Evolutionary conservation across 2,113 vertebrate genomes (phyloP), one percentile per base, ranked within the genome.

Genomic region (Percopsis transmontana): DNA sequence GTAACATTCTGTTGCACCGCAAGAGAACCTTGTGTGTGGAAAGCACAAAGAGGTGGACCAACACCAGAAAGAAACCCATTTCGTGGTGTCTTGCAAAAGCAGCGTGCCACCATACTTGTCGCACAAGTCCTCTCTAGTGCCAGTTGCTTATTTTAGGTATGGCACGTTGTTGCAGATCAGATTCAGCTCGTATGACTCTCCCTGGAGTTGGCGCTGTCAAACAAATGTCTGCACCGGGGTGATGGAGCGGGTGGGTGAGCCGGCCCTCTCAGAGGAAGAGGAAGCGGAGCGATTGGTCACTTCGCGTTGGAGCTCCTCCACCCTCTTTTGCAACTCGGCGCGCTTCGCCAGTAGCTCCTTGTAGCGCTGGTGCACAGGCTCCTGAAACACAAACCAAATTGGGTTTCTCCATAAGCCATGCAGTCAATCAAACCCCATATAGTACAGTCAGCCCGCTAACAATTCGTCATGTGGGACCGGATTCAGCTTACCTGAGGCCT

Each of bases 301-400:
- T 68, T 98, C 96, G 38, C 94, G 90, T 81, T 97, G 96, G n/a
- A 99, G 90, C 20, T 99, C 97, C 66, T 98, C 96, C 52, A 99
- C 94, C 68, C 96, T 94, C 85, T 94, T 97, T 92, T 98, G 96
- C 65, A 99, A 94, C 79, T 99, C 97, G 0, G 94, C 93, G 0
- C 96, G 91, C 84, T 98, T 98, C 16, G 93, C 95, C 38, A 99
- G 86, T 42, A 99, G 93, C 88, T 98, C 97, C 85, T 97, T 98
- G 65, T 95, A 95, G 72, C 95, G 95, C 80, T 91, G 94, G 72
- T 97, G 97, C 80, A 98, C 86, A 0, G 97, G 95, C 64, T 99
- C 97, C 97, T 99, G 70, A 0, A 38, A 45, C 57, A 11, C 63
- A 13, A 51, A 58, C 45, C 15, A 21, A n/a, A n/a, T 14, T 12